Evolutionary conservation across 1,140 invertebrate genomes (phyloP), one percentile per base, ranked within the genome.

Genomic region (Leptinotarsa defecta): DNA sequence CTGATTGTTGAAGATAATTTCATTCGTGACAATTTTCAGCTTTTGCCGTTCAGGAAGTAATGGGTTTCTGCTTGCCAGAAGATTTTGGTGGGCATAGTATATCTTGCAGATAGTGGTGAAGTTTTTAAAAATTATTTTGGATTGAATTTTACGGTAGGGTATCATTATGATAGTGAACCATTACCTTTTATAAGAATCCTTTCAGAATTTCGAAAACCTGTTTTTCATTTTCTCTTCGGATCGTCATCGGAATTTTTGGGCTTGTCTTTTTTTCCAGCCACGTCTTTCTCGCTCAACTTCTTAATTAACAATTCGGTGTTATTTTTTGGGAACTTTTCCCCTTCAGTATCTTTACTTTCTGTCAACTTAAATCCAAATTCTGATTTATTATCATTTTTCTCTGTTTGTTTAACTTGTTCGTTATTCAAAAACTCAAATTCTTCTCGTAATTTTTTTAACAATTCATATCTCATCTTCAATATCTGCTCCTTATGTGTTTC

Each of bases 341-440:
- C 52, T 2, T 17, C n/a, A 5, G 4, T 57, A 15, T 57, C 52
- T 57, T 19, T 57, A 17, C 52, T 57, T 19, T 57, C n/a, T 57
- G n/a, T 57, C 4, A 57, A 17, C 52, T 57, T 19, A 17, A 19
- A 57, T 19, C 15, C 52, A 57, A 57, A 57, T 57, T 57, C 52
- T 3, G 34, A 43, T 57, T 57, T 15, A 15, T 15, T 57, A 17
- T 19, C 52, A 57, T 57, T 57, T 57, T 19, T 57, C n/a, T 57
- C n/a, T 57, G 15, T 68, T 22, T 68, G 6, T 1, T 27, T 27
- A 15, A 68, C 27, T 24, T 68, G 13, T 24, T 68, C 27, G 24
- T 68, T 24, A 27, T 68, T 34, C 20, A 68, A 68, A 68, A 43
- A 24, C 17, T 43, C 27, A 17, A 68, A 68, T 17, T 68, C 65